Conservation (phyloP, 2,888 invertebrate genomes). For the Xestobium rufovillosum region DNA sequence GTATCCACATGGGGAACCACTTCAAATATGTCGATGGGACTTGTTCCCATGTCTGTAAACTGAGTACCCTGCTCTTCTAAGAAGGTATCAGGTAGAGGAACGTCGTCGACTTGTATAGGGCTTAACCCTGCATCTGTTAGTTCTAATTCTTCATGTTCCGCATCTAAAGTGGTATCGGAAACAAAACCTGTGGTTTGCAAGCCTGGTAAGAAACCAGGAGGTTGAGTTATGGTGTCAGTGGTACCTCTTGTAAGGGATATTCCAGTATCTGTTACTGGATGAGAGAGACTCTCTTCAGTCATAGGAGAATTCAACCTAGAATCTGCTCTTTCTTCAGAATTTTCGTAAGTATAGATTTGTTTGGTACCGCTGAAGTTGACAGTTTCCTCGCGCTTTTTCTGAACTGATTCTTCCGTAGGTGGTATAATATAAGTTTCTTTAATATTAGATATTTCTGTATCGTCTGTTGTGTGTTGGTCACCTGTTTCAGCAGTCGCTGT, state of each 20-base stretch:
- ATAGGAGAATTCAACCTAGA: conserved; percentile 37
- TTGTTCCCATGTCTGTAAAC: conserved; percentile 45
- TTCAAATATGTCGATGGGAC: conserved; percentile 47
- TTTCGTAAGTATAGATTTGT: conserved; percentile 46
- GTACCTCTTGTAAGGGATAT: conserved; percentile 48
- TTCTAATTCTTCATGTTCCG: conserved; percentile 46
- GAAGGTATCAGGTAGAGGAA: conserved; percentile 36
- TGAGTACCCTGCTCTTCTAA: conserved; percentile 40
- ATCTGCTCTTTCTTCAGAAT: conserved; percentile 30
- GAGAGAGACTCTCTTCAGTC: conserved; percentile 47
- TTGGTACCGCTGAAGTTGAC: conserved; percentile 48
- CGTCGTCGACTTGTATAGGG: conserved; percentile 49
- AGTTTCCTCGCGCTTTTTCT: conserved; percentile 45
- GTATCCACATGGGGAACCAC: conserved; percentile 44
- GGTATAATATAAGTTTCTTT: conserved; percentile 40
- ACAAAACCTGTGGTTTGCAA: conserved; percentile 41
- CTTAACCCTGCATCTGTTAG: conserved; percentile 50
- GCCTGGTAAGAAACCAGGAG: conserved; percentile 37
- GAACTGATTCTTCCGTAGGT: conserved; percentile 31
- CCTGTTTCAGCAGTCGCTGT: conserved; percentile 42
- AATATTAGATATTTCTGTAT: conserved; percentile 27
- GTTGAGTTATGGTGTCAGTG: conserved; percentile 42
- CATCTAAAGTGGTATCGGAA: conserved; percentile 42
- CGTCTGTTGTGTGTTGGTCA: conserved; percentile 29
- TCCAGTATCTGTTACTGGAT: conserved; percentile 49